phyloP scores from a whole-genome alignment of 1,140 invertebrate species.

The Trichoplusia ni region DNA sequence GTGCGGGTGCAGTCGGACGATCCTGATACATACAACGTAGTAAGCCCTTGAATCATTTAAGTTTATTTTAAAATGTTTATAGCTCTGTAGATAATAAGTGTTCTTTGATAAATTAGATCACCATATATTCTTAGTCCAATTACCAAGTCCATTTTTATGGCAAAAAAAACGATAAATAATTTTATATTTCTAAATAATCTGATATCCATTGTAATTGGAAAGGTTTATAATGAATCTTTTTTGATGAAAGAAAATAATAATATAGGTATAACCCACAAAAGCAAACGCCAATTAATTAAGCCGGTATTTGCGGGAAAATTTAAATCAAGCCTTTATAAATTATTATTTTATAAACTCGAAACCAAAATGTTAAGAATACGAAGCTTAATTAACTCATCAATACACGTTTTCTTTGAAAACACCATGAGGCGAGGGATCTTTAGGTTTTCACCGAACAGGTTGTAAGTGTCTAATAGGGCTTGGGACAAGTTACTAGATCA shows the following conservation, averaged over 20 bases:
- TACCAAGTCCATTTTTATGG: too few species aligned
- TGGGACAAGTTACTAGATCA: slow-evolving; percentile 11
- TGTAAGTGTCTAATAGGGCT: slow-evolving; percentile 25
- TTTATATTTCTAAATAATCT: too few species aligned
- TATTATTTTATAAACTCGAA: slow-evolving; percentile 15
- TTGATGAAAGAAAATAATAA: slow-evolving; percentile 7
- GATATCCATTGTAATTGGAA: too few species aligned
- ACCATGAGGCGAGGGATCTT: slow-evolving; percentile 52
- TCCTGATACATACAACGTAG: too few species aligned
- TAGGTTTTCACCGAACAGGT: slow-evolving; percentile 50
- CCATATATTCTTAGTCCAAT: too few species aligned
- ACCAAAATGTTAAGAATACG: slow-evolving; percentile 4
- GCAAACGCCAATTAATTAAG: neutral
- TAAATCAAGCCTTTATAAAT: slow-evolving; percentile 2
- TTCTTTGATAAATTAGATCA: too few species aligned
- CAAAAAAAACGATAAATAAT: too few species aligned
- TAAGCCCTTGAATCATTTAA: too few species aligned
- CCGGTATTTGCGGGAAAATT: neutral
- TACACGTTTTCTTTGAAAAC: slow-evolving; percentile 65
- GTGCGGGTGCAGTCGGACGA: too few species aligned
- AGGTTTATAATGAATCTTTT: too few species aligned
- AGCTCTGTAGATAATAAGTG: too few species aligned
- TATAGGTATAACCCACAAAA: slow-evolving; percentile 1
- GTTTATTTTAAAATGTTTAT: too few species aligned
- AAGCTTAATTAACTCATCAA: slow-evolving; percentile 67